Base-by-base conservation (phyloP, 1,140 invertebrate genomes). In the Pogonomyrmex barbatus region DNA sequence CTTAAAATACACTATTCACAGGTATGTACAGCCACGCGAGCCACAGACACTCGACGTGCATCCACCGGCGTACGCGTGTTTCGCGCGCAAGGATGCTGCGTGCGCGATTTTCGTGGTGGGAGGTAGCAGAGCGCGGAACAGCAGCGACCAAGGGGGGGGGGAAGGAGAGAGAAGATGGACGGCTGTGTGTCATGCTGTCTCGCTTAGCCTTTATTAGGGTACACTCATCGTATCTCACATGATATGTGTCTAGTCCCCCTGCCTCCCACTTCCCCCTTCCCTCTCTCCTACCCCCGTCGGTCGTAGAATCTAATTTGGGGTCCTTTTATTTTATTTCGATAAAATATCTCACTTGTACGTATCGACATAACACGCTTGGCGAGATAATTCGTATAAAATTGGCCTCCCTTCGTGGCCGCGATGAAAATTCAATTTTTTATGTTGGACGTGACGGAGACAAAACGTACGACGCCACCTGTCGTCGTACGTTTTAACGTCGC, bases 1-100 rank as follows among this genome's bases (percentile, higher is more conserved):
- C 83, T 92, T 93, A 93, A 91, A 93, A 93, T 92, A 92, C 90
- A 93, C 91, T 93, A 93, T 93, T 91, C 92, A 93, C 92, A 93
- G 85, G 75, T 93, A 93, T 93, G 75, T 93, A 93, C 92, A 93
- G 87, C 87, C 56, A 87, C 79, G 89, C 87, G 56, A 85, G 87
- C 70, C 86, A 91, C 85, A 86, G 86, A 83, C 73, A 88, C 73
- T 89, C 86, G 79, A 90, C 70, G 83, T 90, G 91, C 91, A 89
- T 93, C 90, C 87, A 92, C 88, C 92, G 92, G 91, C 92, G 86
- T 92, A 91, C 91, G 91, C 91, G 91, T 91, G 85, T 88, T 92
- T 92, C 91, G 91, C 91, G 92, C 91, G 92, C 91, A 90, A 88
- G 87, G 91, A 92, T 92, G 90, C 91, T 92, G 89, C 87, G 87